A percentile compares a stretch with the other conserved stretches of the same genome.
phyloP scores from a whole-genome alignment of 2,113 vertebrate genomes.

The Cardinalis cardinalis region DNA sequence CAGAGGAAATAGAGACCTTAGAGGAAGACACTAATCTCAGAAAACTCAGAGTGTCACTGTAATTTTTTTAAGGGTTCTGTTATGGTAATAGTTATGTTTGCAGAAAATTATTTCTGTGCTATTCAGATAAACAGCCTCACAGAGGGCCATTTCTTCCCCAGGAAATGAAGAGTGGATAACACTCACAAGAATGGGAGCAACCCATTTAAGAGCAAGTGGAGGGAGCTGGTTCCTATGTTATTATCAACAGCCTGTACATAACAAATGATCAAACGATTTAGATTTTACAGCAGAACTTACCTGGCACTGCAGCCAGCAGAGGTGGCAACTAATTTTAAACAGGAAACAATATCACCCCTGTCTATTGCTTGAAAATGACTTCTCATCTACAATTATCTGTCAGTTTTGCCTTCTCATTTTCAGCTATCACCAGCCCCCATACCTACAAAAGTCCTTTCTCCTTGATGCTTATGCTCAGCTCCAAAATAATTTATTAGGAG shows the following conservation, averaged over 20 bases:
- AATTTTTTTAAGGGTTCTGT: constrained; percentile 28
- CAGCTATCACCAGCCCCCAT: constrained; percentile 14
- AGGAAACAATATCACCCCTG: not conserved
- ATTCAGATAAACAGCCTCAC: constrained; percentile 29
- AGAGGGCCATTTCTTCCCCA: constrained; percentile 8
- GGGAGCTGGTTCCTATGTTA: not conserved
- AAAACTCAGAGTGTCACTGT: not conserved
- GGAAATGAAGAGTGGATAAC: constrained; percentile 19
- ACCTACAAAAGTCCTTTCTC: constrained; percentile 1
- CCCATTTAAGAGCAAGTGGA: constrained; percentile 26
- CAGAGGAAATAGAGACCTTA: not conserved
- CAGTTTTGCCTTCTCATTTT: constrained; percentile 28
- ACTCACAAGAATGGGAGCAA: not conserved
- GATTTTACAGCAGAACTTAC: constrained; percentile 28
- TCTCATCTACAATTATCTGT: constrained; percentile 28
- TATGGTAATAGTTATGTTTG: constrained; percentile 23
- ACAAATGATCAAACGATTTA: not conserved
- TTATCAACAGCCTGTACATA: constrained; percentile 33
- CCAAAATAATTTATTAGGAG: constrained; percentile 24
- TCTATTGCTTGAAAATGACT: constrained; percentile 16
- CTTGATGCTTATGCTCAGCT: constrained; percentile 2
- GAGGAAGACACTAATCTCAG: constrained; percentile 4
- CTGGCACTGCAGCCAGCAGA: not conserved
- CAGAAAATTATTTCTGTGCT: not conserved
- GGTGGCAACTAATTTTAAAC: constrained; percentile 21